A percentile compares a stretch with the other conserved stretches of the same genome.
Conservation (phyloP, 2,888 invertebrate genomes). For the Physocephala rufipes region DNA sequence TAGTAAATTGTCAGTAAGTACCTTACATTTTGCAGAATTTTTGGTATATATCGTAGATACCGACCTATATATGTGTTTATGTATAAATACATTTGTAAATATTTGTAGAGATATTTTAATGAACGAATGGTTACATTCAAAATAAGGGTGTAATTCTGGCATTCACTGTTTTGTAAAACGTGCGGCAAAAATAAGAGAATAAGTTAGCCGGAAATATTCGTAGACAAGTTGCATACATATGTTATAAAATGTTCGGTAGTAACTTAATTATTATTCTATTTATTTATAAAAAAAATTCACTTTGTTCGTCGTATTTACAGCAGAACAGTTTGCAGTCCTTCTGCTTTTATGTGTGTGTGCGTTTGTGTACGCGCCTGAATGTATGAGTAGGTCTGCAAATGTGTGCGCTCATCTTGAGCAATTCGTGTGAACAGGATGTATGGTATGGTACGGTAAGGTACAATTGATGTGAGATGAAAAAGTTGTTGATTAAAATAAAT, state of each 20-base stretch:
- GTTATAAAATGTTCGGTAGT: too few relatives aligned
- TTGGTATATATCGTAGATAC: not conserved
- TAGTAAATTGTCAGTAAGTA: too few relatives aligned
- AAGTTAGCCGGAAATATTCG: too few relatives aligned
- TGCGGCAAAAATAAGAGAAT: too few relatives aligned
- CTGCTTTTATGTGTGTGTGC: not conserved
- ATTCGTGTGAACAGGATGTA: not conserved
- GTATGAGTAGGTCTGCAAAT: not conserved
- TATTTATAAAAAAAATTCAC: not conserved
- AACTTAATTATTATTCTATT: too few relatives aligned
- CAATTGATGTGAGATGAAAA: too few relatives aligned
- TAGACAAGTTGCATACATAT: too few relatives aligned
- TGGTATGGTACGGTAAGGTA: slow-evolving; percentile 11
- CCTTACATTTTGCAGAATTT: not conserved
- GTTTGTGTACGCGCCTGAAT: not conserved
- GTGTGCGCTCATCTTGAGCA: too few relatives aligned
- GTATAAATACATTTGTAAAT: not conserved
- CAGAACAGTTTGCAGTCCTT: not conserved
- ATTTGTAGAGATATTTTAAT: too few relatives aligned
- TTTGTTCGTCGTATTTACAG: not conserved
- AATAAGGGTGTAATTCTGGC: too few relatives aligned
- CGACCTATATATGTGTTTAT: slow-evolving; percentile 5
- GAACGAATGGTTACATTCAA: too few relatives aligned
- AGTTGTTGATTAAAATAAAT: not conserved
- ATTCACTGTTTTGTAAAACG: too few relatives aligned